Evolutionary conservation across 2,113 vertebrate genomes (phyloP), one percentile per base, ranked within the genome.

Genomic region (Talpa occidentalis): DNA sequence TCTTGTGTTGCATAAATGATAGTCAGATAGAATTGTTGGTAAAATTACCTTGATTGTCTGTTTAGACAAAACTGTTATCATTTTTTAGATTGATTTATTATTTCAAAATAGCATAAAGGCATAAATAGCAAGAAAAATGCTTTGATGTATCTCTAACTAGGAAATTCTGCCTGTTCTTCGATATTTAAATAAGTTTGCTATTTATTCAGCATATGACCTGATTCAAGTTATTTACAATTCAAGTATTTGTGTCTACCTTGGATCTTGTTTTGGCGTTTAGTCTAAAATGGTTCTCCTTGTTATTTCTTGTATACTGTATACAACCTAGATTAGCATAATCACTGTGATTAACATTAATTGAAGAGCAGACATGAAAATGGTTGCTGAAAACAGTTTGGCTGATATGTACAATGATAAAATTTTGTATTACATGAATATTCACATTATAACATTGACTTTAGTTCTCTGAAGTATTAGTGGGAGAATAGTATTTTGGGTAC

Each of bases 281-380:
- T 83, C 86, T 97, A 89, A 96, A 95, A 94, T 83, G 78, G 47
- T 67, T 95, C 74, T 73, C 37, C 76, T 94, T 94, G 93, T 88
- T 96, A 95, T 77, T 93, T 95, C 60, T 70, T 93, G 74, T 95
- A 72, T 95, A 93, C 64, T 86, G 32, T 92, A 95, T 93, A 84
- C 79, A 96, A 70, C 93, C 35, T 94, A 86, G 47, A 96, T 96
- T 94, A 90, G 72, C 82, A 96, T 94, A 93, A 95, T 91, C 69
- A 95, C 82, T 83, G 78, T 92, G 91, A 94, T 93, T 94, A 93
- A 93, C 91, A 95, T 95, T 96, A 97, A 96, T 92, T 93, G 83
- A 89, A n/a, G 15, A 95, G 54, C 37, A 81, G 74, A 94, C 92
- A 90, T 83, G 66, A 95, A 96, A 91, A 80, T 79, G 62, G 78